Base-by-base conservation (phyloP, 2,797 vertebrate genomes). In the Anas flavirostris region DNA sequence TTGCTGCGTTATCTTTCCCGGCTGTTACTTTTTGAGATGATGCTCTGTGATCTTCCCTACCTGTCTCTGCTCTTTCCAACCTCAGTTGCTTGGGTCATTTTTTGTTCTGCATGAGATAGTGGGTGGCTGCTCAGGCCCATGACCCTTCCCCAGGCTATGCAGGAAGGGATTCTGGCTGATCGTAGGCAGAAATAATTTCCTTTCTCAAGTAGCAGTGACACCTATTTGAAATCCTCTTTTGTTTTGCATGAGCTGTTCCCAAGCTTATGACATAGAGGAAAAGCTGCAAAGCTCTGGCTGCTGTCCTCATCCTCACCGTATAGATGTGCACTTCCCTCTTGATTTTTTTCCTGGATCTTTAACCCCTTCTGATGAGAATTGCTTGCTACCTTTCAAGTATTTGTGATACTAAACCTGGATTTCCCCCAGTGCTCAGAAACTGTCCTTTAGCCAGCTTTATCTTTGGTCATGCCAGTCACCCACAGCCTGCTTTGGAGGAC, bases 1-100 rank as follows among this genome's bases (percentile, higher is more conserved):
- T 12, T 56, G 80, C 86, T 86, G 90, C 72, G 21, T 92, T 91
- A 92, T 92, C 72, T 94, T 29, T 82, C 85, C 74, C 62, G 21
- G 15, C 70, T 82, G 70, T 53, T 93, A 22, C 76, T 89, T 91
- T 67, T 56, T 28, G 83, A 86, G 89, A 77, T 90, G 68, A 23
- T 0, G 0, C 37, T 77, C 43, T 70, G 18, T 77, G 91, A 31
- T 87, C 68, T 52, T 58, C 59, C 35, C 52, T 87, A 46, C 50
- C 35, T 59, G 44, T 22, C 50, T 88, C 15, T 66, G 41, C 43
- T 81, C 64, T 79, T 88, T 37, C 75, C 67, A 81, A 4, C 41
- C 68, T 79, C 82, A 12, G 19, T 8, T 90, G 46, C 82, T 76
- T 14, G 22, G 58, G 41, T 66, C 67, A 58, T 39, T 82, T 86